Conservation (phyloP, 2,888 invertebrate species). For the Ochropacha duplaris region DNA sequence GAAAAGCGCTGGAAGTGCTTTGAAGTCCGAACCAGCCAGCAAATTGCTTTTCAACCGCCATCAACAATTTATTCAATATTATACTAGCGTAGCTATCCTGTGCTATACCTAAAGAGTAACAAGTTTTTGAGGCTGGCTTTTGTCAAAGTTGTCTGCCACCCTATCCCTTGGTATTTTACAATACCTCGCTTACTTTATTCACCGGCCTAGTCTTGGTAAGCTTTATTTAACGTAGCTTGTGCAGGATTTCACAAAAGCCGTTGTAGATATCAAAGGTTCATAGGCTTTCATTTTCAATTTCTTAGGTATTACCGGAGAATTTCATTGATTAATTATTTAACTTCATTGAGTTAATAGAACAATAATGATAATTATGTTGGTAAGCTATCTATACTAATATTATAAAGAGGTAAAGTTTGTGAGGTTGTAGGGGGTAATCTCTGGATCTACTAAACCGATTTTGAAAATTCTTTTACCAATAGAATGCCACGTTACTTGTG, state of each 20-base stretch:
- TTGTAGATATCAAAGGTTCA: neutral
- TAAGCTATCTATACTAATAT: too few species aligned
- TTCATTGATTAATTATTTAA: neutral
- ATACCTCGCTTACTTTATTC: neutral
- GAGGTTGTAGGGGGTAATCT: too few species aligned
- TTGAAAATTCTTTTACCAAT: too few species aligned
- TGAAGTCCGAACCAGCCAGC: conserved; percentile 30
- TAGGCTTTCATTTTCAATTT: neutral
- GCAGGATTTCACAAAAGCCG: neutral
- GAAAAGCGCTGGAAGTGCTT: conserved; percentile 32
- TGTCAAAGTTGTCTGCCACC: conserved; percentile 3
- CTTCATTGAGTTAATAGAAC: neutral
- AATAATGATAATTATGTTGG: neutral
- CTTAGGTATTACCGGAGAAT: neutral
- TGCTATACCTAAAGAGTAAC: neutral
- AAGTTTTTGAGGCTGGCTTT: conserved; percentile 8
- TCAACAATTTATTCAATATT: conserved; percentile 19
- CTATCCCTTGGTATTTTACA: neutral
- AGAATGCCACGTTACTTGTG: too few species aligned
- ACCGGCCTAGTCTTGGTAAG: neutral
- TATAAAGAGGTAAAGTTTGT: too few species aligned
- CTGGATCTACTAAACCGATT: too few species aligned
- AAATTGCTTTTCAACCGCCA: conserved; percentile 34
- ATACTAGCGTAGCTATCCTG: neutral
- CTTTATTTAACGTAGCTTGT: neutral